Evolutionary conservation across 2,888 invertebrate genomes (phyloP).

Genomic region (Noctua janthina): DNA sequence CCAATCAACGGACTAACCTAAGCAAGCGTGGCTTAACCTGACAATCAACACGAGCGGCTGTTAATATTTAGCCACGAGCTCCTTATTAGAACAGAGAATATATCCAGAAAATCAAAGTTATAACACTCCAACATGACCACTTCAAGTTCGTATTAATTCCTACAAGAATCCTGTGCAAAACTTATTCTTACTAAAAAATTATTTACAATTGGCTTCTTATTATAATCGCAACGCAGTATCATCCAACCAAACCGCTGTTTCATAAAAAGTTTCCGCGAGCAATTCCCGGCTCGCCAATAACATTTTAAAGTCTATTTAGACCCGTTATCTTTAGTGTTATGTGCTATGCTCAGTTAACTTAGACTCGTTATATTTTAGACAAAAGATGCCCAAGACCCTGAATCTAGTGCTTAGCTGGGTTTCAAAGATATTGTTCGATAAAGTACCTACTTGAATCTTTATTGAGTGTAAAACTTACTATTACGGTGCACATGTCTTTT

Average conservation of each 20-base stretch:
- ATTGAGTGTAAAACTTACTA: conserved; percentile 29
- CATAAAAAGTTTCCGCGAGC: conserved; percentile 56
- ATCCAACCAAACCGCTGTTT: conserved; percentile 15
- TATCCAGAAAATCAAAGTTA: not conserved
- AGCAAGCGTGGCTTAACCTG: too few relatives aligned
- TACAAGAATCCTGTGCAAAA: not conserved
- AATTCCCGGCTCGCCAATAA: conserved; percentile 71
- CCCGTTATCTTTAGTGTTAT: conserved; percentile 74
- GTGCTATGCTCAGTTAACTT: conserved; percentile 61
- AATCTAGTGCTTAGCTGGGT: conserved; percentile 52
- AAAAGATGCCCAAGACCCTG: conserved; percentile 71
- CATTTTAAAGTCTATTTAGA: conserved; percentile 77
- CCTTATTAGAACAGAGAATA: not conserved
- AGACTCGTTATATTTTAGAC: conserved; percentile 65
- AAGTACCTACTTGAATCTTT: conserved; percentile 20
- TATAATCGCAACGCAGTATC: conserved; percentile 12
- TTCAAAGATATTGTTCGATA: conserved; percentile 31
- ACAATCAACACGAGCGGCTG: too few relatives aligned
- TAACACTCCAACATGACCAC: not conserved
- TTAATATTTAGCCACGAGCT: too few relatives aligned
- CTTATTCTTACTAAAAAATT: not conserved
- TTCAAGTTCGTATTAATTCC: not conserved
- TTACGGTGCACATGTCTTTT: not conserved
- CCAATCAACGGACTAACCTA: too few relatives aligned
- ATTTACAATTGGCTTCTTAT: conserved; percentile 8